Base-by-base conservation (phyloP, 2,888 invertebrate species). In the Nomada fabriciana region DNA sequence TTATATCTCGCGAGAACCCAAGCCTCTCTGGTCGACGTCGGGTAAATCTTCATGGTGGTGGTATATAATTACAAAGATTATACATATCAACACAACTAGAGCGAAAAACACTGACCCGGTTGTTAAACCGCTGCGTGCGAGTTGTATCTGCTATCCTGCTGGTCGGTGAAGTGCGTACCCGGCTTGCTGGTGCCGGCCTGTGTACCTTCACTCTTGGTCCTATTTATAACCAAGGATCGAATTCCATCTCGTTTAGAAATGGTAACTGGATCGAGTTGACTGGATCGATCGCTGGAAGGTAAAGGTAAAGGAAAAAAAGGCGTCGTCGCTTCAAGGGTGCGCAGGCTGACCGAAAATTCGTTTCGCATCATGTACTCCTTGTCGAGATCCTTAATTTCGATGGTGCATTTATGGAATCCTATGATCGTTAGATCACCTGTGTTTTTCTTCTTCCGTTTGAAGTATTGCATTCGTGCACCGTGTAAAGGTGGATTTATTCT, bases 41-140 rank as follows among this genome's bases (percentile, higher is more conserved):
- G 88, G 83, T 89, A 89, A 89, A 89, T 89, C 88, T 84, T 86
- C 84, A 78, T 61, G 80, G 52, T 79, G 80, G 77, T 80, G 83
- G 85, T 90, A 90, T 91, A 88, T 90, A 91, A 91, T 92, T 89
- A 91, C 88, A 80, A 82, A 89, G 90, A 91, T 91, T 91, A 91
- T 89, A 91, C 90, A 91, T 91, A 92, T 92, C 91, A 89, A 90
- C 90, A 86, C 90, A 92, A 91, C 89, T 91, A 86, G 91, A 91
- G 91, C 91, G 91, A 91, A 91, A 91, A 91, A 90, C 89, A 89
- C 87, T 88, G 91, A 90, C 90, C 90, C 85, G 91, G 85, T 92
- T 90, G 91, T 91, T 92, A 91, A 89, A 83, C 80, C 89, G 77
- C 82, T 82, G 88, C 83, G 85, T 77, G 85, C 71, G 74, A 87